Base-by-base conservation (phyloP, 2,113 vertebrate genomes). In the Numenius arquata region DNA sequence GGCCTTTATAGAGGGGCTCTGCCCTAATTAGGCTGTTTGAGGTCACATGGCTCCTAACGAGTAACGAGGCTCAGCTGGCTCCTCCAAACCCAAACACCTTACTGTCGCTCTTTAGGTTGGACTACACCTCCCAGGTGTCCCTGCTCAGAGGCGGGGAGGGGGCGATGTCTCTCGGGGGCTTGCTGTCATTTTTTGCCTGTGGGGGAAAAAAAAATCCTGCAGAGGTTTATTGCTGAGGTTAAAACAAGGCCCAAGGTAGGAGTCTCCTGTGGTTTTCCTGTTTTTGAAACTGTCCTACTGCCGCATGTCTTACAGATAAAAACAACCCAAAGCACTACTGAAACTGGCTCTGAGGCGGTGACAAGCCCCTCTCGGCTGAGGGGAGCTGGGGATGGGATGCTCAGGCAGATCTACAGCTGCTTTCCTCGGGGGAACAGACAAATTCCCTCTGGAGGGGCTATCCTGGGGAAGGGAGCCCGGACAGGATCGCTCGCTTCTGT, bases 21-120 rank as follows among this genome's bases (percentile, higher is more conserved):
- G 29, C 52, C 32, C 32, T 7, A 8, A 36, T 48, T n/a, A 27
- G 25, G 34, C 38, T 74, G 45, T 45, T 25, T 26, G 11, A 53
- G 45, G 15, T 73, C 65, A 17, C 5, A 3, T 5, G 3, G 65
- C 48, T 75, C 21, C 26, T 50, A 12, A 38, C 1, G 25, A 16
- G 17, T 62, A 73, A 59, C 2, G 1, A 45, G 43, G 38, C 40
- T 68, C 62, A 88, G 43, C 80, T 89, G 47, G 29, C 15, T 58
- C 23, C 41, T 50, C 21, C 0, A 1, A 50, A 10, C 43, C 38
- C 29, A 58, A 5, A 13, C 8, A 8, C 0, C 0, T 5, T 63
- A 12, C 5, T 21, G 9, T 11, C 4, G 11, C 3, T 2, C 52
- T 78, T 34, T 23, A 25, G 43, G 12, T n/a, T 27, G 78, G 14